phyloP scores from a whole-genome alignment of 2,113 vertebrate species.

The Colius striatus region DNA sequence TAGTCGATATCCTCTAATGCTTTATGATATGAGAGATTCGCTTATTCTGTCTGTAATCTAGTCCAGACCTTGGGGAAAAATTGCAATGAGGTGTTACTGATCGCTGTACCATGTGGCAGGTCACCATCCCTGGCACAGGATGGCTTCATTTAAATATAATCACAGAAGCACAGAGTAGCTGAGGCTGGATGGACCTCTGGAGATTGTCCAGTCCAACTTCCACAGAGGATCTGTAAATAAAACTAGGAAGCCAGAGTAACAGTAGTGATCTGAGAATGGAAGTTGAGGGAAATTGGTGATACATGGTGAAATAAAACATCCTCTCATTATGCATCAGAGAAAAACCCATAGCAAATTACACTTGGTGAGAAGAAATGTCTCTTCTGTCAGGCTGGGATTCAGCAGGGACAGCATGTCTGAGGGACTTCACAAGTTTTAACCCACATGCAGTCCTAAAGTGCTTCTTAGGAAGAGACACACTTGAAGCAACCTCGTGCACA shows the following conservation, averaged over 20 bases:
- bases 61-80: constrained; percentile 4
- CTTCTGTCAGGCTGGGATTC: constrained; percentile 42
- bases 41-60: not conserved
- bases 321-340: constrained; percentile 14
- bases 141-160: not conserved
- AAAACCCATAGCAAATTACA: constrained; percentile 20
- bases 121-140: not conserved
- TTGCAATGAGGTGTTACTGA: not conserved
- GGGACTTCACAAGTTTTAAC: constrained; percentile 13
- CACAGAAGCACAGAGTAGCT: not conserved
- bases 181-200: not conserved
- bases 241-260: not conserved
- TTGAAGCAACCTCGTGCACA: not conserved
- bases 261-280: constrained; percentile 9
- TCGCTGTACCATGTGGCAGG: not conserved
- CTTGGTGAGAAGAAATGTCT: constrained; percentile 24
- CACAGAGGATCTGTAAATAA: constrained; percentile 25
- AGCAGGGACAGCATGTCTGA: constrained; percentile 19
- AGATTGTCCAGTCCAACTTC: not conserved
- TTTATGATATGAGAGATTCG: not conserved
- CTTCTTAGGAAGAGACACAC: constrained; percentile 39
- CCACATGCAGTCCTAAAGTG: constrained; percentile 55
- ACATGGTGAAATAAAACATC: not conserved
- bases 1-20: not conserved
- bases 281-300: constrained; percentile 35